phyloP scores from a whole-genome alignment of 2,797 vertebrate species.

The Gambelia wislizenii region DNA sequence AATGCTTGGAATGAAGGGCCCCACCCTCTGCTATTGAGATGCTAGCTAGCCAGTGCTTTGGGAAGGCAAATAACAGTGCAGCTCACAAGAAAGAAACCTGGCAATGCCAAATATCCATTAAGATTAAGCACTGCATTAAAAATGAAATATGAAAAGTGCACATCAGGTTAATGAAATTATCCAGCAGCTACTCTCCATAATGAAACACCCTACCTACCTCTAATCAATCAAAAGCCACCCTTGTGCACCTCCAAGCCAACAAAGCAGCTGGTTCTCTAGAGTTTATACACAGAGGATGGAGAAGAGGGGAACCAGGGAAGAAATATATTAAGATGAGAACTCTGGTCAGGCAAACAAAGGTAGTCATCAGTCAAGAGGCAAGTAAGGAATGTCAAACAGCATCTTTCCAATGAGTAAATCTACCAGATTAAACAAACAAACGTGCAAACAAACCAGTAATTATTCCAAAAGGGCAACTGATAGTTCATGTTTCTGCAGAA shows the following conservation, averaged over 20 bases:
- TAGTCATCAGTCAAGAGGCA: constrained; percentile 13
- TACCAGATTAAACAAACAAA: constrained; percentile 37
- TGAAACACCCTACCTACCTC: constrained; percentile 42
- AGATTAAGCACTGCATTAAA: constrained; percentile 43
- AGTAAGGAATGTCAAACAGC: constrained; percentile 14
- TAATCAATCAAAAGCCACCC: constrained; percentile 44
- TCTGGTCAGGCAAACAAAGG: constrained; percentile 48
- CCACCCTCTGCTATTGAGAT: constrained; percentile 69
- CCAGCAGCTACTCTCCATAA: constrained; percentile 53
- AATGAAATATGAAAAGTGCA: constrained; percentile 62
- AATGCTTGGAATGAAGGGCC: constrained; percentile 61
- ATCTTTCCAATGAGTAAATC: constrained; percentile 51
- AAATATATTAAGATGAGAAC: constrained; percentile 1
- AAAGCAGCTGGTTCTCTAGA: constrained; percentile 15
- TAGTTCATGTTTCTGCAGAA: constrained; percentile 43
- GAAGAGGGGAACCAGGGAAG: not conserved
- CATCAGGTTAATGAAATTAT: constrained; percentile 71
- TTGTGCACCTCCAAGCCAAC: constrained; percentile 25
- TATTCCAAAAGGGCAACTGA: constrained; percentile 62
- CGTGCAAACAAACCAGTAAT: constrained; percentile 27
- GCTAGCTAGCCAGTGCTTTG: constrained; percentile 57
- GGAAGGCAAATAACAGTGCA: constrained; percentile 52
- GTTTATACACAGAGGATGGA: constrained; percentile 6
- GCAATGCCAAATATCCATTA: constrained; percentile 52
- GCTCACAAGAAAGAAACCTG: constrained; percentile 54